phyloP scores from a whole-genome alignment of 2,888 invertebrate genomes.

The Seira ritae region DNA sequence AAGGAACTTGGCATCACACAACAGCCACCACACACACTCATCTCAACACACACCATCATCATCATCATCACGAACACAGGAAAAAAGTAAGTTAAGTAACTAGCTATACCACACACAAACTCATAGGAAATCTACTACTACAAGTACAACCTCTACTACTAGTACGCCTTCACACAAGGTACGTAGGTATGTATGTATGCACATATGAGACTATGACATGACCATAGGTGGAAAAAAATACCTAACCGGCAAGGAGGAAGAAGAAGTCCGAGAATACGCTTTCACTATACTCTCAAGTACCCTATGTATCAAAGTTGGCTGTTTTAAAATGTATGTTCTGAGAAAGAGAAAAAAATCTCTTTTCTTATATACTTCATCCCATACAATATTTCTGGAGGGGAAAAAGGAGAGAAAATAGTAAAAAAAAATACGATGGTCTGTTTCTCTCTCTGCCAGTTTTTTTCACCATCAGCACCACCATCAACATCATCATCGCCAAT shows the following conservation, averaged over 20 bases:
- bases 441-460: constrained; percentile 12
- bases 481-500: too few species aligned
- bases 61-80: background rate
- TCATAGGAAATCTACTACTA: too few species aligned
- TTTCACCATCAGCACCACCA: background rate
- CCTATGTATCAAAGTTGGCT: background rate
- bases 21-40: constrained; percentile 42
- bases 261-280: background rate
- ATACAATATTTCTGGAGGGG: constrained; percentile 26
- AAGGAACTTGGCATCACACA: constrained; percentile 41
- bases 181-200: constrained; percentile 19
- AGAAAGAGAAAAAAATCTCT: background rate
- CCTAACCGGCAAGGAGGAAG: constrained; percentile 6
- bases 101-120: constrained; percentile 19
- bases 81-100: constrained; percentile 9
- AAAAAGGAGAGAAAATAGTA: constrained; percentile 17
- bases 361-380: background rate
- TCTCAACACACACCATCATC: constrained; percentile 9
- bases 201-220: too few species aligned
- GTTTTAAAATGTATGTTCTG: constrained; percentile 22
- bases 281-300: background rate
- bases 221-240: background rate
- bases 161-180: too few species aligned
- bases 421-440: constrained; percentile 36
- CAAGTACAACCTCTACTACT: too few species aligned